Base-by-base conservation (phyloP, 2,113 vertebrate genomes). In the Nansenia antarctica region DNA sequence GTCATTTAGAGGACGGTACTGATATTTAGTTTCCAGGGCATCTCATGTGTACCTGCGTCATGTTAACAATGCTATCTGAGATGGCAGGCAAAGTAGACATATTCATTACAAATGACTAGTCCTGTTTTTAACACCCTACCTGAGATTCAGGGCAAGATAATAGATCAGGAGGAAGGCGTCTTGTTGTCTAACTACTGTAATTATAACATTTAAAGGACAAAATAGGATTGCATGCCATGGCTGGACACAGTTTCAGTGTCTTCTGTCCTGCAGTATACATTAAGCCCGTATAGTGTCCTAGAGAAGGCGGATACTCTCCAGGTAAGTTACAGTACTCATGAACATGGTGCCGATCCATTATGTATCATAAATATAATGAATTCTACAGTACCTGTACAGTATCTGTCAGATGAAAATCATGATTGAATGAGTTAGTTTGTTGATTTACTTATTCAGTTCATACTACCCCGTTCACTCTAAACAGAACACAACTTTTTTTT, bases 121-220 rank as follows among this genome's bases (percentile, higher is more conserved):
- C 78, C 82, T 87, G 71, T 84, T 92, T 84, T 89, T 90, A 88
- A 87, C 86, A 92, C 73, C 69, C 82, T 80, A 63, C 73, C 84
- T 81, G 59, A 86, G 86, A 87, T 73, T 77, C 6, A 27, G 62
- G 79, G 69, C 30, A 59, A 86, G 83, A 90, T 88, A 91, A 90
- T 77, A 78, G 22, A 39, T 52, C 69, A 24, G 67, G 77, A 79
- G 65, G 67, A 69, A 67, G 67, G 89, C 82, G 72, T 74, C 30
- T 75, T 85, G 77, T 89, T 78, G 83, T 90, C 88, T 91, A 82
- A 87, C 80, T 86, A 81, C 74, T 81, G 64, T 72, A 87, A 90
- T 91, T 92, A 86, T 87, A 90, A 86, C 69, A 85, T 90, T 91
- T 91, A 90, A 91, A 91, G 73, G 74, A 91, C 93, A 89, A 91